A percentile compares a stretch with the other conserved stretches of the same genome.
These are phyloP conservation scores for Mythimna lalbum DNA, from an alignment of 2,888 invertebrate species.

Conservation along the genomic window DNA sequence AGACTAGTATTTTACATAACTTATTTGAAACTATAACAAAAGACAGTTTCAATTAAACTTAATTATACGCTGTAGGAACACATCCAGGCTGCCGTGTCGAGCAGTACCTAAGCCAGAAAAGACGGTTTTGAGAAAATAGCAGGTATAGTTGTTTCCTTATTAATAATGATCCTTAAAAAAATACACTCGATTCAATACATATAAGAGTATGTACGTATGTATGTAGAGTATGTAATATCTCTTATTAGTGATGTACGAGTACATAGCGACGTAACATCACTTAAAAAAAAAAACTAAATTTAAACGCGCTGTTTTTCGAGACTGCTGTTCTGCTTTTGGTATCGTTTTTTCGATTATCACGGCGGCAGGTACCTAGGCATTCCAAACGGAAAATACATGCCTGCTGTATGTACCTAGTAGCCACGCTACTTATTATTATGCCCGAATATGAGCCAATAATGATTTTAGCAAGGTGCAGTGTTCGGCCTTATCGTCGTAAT, in stretches of 20 bases:
- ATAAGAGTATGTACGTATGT: too few species aligned
- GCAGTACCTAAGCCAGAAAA: not conserved
- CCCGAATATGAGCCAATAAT: conserved; percentile 21
- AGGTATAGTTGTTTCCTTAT: not conserved
- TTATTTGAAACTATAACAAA: conserved; percentile 24
- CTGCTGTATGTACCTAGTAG: not conserved
- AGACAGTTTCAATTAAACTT: conserved; percentile 28
- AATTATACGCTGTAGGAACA: not conserved
- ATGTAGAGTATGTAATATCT: too few species aligned
- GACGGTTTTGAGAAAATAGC: too few species aligned
- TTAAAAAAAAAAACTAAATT: too few species aligned
- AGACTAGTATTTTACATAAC: conserved; percentile 29
- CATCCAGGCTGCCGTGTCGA: not conserved
- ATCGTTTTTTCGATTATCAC: not conserved
- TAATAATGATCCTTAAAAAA: too few species aligned
- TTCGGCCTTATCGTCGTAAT: conserved; percentile 33
- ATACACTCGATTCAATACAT: too few species aligned
- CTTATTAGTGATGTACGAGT: too few species aligned
- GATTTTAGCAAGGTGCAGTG: conserved; percentile 48
- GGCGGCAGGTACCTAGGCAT: not conserved
- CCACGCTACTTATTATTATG: conserved; percentile 1
- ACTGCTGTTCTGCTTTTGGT: too few species aligned
- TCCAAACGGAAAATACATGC: not conserved
- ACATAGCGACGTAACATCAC: too few species aligned
- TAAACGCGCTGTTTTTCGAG: too few species aligned